Percentiles rank a stretch among this genome's conserved stretches.
Evolutionary conservation across 2,113 vertebrate species (phyloP).

Genomic region (Anthoscopus minutus): DNA sequence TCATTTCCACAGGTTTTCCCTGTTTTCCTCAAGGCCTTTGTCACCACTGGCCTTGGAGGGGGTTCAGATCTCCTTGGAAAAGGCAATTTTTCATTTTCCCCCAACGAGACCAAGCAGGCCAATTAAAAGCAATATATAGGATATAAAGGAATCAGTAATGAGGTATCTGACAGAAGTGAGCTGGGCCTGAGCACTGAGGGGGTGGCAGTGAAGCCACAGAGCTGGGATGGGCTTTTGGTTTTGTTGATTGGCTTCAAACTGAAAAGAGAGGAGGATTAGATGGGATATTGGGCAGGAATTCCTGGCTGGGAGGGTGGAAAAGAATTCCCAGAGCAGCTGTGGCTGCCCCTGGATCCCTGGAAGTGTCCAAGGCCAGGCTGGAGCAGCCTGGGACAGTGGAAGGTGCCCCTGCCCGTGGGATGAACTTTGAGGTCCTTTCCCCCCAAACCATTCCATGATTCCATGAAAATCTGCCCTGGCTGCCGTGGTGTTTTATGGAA

Average conservation of each 20-base stretch:
- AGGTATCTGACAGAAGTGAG: neutral
- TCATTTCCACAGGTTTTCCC: neutral
- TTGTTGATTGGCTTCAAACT: neutral
- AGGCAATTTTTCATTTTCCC: neutral
- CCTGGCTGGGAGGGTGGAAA: neutral
- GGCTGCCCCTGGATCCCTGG: neutral
- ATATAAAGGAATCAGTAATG: neutral
- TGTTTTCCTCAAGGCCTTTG: neutral
- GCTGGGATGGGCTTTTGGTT: neutral
- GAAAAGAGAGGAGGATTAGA: neutral
- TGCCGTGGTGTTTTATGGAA: accelerated
- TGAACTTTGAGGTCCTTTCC: neutral
- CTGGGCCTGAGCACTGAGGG: neutral
- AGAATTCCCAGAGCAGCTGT: neutral
- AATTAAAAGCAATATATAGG: neutral
- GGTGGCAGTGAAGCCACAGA: neutral
- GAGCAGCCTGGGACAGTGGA: neutral
- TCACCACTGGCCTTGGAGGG: neutral
- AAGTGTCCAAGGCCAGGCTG: neutral
- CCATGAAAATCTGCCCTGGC: neutral
- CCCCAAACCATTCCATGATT: too few species aligned
- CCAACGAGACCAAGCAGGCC: neutral
- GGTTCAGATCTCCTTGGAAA: neutral
- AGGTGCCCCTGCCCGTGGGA: neutral
- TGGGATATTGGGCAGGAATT: neutral